These are phyloP conservation scores for Telmatherina bonti DNA, from an alignment of 2,797 vertebrate genomes.

Conservation along the genomic window DNA sequence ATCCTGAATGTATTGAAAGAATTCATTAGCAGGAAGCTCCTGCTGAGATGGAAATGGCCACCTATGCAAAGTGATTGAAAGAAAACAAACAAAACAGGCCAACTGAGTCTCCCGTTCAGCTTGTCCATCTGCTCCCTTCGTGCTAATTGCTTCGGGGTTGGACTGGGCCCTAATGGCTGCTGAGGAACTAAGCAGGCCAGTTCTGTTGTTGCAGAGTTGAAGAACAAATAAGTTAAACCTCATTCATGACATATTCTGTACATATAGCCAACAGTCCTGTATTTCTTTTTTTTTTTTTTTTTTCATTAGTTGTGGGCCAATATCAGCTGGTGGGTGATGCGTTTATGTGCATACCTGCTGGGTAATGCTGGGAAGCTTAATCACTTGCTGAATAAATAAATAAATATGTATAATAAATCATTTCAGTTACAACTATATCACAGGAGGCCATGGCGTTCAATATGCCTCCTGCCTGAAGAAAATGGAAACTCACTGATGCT, in stretches of 20 bases:
- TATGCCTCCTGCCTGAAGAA: conserved; percentile 39
- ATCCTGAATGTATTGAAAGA: conserved; percentile 9
- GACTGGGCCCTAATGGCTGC: conserved; percentile 36
- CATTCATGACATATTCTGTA: conserved; percentile 35
- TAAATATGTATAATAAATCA: conserved; percentile 42
- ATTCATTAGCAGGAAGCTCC: conserved; percentile 19
- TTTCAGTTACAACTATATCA: conserved; percentile 35
- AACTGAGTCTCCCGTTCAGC: too few species aligned
- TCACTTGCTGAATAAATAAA: conserved; percentile 27
- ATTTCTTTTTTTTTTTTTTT: too few species aligned
- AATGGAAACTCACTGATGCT: conserved; percentile 33
- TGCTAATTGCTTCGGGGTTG: conserved; percentile 7
- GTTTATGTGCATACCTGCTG: conserved; percentile 55
- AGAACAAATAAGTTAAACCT: conserved; percentile 16
- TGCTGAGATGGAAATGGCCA: too few species aligned
- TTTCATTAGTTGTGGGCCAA: conserved; percentile 41
- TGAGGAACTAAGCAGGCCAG: conserved; percentile 26
- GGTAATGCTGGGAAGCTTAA: conserved; percentile 48
- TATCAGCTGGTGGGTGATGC: conserved; percentile 54
- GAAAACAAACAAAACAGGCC: too few species aligned
- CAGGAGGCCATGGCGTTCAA: conserved; percentile 22
- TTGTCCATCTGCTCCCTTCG: too few species aligned
- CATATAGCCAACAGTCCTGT: conserved; percentile 31
- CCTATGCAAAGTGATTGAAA: too few species aligned
- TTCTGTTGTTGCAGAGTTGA: conserved; percentile 14